A percentile compares a stretch with the other conserved stretches of the same genome.
Conservation (phyloP, 2,113 vertebrate species). For the Gavialis gangeticus region DNA sequence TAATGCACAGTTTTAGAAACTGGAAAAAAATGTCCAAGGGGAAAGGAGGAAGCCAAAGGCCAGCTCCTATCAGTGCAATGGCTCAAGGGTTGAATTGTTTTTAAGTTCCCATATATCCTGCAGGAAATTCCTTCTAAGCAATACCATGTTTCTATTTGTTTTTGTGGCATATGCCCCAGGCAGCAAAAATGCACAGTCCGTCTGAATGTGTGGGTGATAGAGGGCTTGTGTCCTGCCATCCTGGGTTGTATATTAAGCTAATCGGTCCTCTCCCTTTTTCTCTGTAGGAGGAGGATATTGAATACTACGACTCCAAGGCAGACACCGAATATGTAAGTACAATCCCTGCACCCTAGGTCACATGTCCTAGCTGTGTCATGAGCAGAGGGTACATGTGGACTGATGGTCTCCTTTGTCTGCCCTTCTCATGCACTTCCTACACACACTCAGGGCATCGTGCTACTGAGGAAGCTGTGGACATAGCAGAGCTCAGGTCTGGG, state of each 20-base stretch:
- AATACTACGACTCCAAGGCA: conserved; percentile 97
- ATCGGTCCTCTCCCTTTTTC: conserved; percentile 44
- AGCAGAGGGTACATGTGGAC: not conserved
- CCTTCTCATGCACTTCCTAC: not conserved
- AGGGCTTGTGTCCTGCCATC: not conserved
- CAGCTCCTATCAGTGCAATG: not conserved
- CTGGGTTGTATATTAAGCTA: not conserved
- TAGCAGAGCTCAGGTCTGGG: not conserved
- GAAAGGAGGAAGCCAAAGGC: not conserved
- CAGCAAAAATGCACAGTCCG: not conserved
- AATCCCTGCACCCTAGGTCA: not conserved
- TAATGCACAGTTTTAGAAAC: not conserved
- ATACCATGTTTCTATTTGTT: not conserved
- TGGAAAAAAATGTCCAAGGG: not conserved
- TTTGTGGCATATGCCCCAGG: not conserved
- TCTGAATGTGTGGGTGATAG: fast-evolving
- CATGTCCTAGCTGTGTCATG: not conserved
- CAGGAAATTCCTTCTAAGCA: not conserved
- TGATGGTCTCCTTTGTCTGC: not conserved
- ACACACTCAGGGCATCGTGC: not conserved
- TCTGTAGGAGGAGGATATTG: conserved; percentile 91
- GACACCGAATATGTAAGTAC: conserved; percentile 95
- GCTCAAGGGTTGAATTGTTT: not conserved
- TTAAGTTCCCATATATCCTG: not conserved
- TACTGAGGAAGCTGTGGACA: not conserved